Conservation (phyloP, 2,113 vertebrate genomes). For the Talpa occidentalis region DNA sequence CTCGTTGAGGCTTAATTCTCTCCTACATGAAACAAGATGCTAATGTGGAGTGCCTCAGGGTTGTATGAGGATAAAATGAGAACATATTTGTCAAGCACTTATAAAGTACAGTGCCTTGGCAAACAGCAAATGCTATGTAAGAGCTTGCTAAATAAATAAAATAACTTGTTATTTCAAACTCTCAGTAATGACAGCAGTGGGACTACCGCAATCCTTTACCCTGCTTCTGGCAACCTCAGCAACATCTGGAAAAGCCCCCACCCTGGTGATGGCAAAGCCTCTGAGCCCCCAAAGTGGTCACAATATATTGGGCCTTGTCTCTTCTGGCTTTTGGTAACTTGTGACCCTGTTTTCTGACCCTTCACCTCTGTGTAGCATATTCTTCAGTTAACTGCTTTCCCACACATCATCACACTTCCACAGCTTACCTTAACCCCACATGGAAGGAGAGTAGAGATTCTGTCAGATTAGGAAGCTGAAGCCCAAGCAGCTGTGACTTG, state of each 20-base stretch:
- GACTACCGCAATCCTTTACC: neutral
- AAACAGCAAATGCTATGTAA: neutral
- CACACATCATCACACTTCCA: neutral
- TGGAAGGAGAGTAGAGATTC: neutral
- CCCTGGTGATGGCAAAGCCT: accelerated
- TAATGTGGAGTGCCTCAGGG: neutral
- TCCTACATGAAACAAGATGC: neutral
- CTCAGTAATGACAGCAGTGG: neutral
- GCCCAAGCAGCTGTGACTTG: neutral
- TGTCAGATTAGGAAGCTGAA: neutral
- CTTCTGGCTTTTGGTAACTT: too few relatives aligned
- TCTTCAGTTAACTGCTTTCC: neutral
- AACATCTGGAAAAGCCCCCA: neutral
- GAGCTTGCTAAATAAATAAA: conserved; percentile 20
- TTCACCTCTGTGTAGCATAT: accelerated
- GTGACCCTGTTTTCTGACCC: too few relatives aligned
- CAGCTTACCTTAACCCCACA: neutral
- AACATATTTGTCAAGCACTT: neutral
- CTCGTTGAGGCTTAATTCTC: neutral
- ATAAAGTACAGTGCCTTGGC: neutral
- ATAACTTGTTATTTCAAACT: neutral
- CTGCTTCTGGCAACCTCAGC: neutral
- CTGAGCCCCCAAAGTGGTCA: accelerated
- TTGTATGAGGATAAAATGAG: neutral
- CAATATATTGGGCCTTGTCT: neutral